Base-by-base conservation (phyloP, 2,113 vertebrate genomes). In the Talpa occidentalis region DNA sequence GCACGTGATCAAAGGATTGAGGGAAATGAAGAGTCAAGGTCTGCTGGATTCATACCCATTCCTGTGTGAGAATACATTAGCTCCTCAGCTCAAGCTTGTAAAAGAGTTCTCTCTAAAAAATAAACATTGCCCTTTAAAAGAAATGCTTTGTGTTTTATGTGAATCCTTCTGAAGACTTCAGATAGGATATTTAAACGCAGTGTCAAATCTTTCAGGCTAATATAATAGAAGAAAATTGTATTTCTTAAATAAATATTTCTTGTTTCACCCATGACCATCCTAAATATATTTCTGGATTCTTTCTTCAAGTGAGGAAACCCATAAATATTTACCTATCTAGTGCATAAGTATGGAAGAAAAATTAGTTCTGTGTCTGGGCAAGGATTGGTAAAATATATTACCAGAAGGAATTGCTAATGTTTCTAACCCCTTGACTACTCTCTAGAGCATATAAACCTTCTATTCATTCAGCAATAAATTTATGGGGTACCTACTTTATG, bases 1-100 rank as follows among this genome's bases (percentile, higher is more conserved):
- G 87, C 40, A 81, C 21, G 26, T 28, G 49, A 93, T 89, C 88
- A 90, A 95, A 95, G 54, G 54, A 64, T 86, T 67, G 24, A 85
- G 42, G 66, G 60, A 86, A 91, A 54, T 12, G 54, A n/a, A 42
- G 56, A 89, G 73, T 69, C n/a, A 28, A 95, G 17, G 26, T 86
- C 22, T 82, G 0, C 24, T 89, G 83, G 16, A 40, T 52, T 52
- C 37, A 30, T 28, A 67, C 4, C 12, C 26, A 12, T 74, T 78
- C 47, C 22, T 47, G 11, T 64, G 17, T 17, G n/a, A 37, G 21
- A 77, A 82, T 78, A 40, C 19, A 44, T 42, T 67, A 79, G 49
- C 62, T 44, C 37, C 22, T 16, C 74, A 2, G 35, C 37, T 64
- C 56, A 69, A 47, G 28, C 44, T 91, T 67, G 19, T 73, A 88